These are phyloP conservation scores for Plectropomus leopardus DNA, from an alignment of 2,113 vertebrate species.

Conservation along the genomic window DNA sequence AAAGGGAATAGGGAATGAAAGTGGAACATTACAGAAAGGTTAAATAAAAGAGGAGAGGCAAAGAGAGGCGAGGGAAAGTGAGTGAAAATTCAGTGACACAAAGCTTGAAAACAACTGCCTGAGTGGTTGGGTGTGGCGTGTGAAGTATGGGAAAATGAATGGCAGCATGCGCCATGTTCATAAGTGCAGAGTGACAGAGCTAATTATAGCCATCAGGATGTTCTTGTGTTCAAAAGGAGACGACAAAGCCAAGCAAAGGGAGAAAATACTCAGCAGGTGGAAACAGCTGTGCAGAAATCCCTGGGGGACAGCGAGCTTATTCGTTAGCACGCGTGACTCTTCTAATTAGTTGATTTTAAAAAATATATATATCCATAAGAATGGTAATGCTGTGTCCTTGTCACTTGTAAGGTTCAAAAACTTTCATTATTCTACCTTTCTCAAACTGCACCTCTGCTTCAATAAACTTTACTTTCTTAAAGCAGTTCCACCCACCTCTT, in stretches of 20 bases:
- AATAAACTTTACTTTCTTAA: conserved; percentile 42
- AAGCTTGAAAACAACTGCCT: conserved; percentile 37
- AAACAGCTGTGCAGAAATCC: conserved; percentile 74
- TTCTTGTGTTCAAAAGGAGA: conserved; percentile 65
- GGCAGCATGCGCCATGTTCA: conserved; percentile 48
- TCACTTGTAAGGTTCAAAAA: conserved; percentile 41
- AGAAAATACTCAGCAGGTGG: conserved; percentile 74
- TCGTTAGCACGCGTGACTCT: conserved; percentile 59
- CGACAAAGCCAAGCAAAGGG: conserved; percentile 65
- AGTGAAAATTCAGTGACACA: conserved; percentile 38
- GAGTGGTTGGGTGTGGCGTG: conserved; percentile 20
- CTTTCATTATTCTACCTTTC: conserved; percentile 33
- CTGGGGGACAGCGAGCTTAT: conserved; percentile 45
- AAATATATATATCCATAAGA: too few relatives aligned
- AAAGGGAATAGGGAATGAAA: conserved; percentile 3
- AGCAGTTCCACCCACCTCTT: conserved; percentile 16
- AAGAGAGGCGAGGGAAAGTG: background rate
- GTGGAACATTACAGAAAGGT: conserved; percentile 24
- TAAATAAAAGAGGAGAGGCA: conserved; percentile 13
- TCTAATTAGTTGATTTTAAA: conserved; percentile 60
- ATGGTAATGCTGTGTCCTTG: conserved; percentile 39
- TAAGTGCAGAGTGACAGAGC: conserved; percentile 68
- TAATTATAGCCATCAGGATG: conserved; percentile 80
- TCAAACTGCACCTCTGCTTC: conserved; percentile 8
- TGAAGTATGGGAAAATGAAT: conserved; percentile 47